These are phyloP conservation scores for Entomobrya proxima DNA, from an alignment of 2,888 invertebrate genomes.

Conservation along the genomic window DNA sequence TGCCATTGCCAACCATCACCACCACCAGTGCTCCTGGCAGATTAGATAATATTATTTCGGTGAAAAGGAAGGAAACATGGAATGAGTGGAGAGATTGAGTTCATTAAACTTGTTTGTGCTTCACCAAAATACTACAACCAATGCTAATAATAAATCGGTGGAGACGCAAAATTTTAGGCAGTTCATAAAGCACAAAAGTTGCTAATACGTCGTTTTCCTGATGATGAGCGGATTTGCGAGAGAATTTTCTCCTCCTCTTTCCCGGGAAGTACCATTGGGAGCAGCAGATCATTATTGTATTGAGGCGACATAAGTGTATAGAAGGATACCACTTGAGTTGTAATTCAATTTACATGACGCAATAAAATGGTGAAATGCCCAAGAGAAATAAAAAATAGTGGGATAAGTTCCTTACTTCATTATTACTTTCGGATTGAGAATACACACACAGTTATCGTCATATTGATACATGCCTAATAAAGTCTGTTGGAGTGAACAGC, in stretches of 20 bases:
- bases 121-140: background rate
- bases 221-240: no score
- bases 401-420: background rate
- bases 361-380: conserved; percentile 54
- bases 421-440: background rate
- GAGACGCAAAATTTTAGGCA: conserved; percentile 12
- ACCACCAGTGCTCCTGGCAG: conserved; percentile 2
- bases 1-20: background rate
- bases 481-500: no score
- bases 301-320: background rate
- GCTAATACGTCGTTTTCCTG: background rate
- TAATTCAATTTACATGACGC: conserved; percentile 64
- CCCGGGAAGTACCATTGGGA: no score
- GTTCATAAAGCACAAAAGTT: conserved; percentile 35
- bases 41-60: conserved; percentile 33
- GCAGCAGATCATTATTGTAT: background rate
- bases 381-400: conserved; percentile 31
- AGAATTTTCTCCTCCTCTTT: no score
- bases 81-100: background rate
- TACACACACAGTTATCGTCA: background rate
- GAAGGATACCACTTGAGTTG: background rate
- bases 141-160: background rate
- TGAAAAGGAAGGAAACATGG: background rate
- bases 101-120: conserved; percentile 30
- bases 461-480: no score